Conservation (phyloP, 2,797 vertebrate genomes). For the Tachyglossus aculeatus region DNA sequence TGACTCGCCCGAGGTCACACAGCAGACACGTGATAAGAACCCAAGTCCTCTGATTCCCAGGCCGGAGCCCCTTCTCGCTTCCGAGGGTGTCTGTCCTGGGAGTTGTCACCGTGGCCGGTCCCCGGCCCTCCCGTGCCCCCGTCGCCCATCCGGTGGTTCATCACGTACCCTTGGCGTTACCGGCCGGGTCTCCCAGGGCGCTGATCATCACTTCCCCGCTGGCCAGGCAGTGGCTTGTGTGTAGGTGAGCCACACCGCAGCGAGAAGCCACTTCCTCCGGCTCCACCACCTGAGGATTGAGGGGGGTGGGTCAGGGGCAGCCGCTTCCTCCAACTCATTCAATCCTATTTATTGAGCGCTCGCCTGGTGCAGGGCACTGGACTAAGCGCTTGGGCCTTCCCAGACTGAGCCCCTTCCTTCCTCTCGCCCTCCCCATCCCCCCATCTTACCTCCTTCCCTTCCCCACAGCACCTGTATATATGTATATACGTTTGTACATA, state of each 20-base stretch:
- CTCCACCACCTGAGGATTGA: constrained; percentile 81
- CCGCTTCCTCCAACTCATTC: accelerated
- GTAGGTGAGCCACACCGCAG: constrained; percentile 80
- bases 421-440: background rate
- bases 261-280: constrained; percentile 82
- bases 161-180: constrained; percentile 86
- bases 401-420: too few relatives aligned
- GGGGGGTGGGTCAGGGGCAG: background rate
- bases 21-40: too few relatives aligned
- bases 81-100: background rate
- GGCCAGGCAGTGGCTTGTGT: constrained; percentile 90
- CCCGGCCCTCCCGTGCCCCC: background rate
- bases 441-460: background rate
- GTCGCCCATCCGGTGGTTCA: too few relatives aligned
- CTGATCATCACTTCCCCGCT: constrained; percentile 92
- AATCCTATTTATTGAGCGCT: too few relatives aligned
- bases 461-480: too few relatives aligned
- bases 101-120: too few relatives aligned
- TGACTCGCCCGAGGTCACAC: too few relatives aligned
- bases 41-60: too few relatives aligned
- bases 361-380: too few relatives aligned
- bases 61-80: too few relatives aligned
- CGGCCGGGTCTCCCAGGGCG: constrained; percentile 83
- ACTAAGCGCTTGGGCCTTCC: too few relatives aligned
- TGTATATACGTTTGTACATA: too few relatives aligned